Base-by-base conservation (phyloP, 2,888 invertebrate genomes). In the Rotaria sp. region DNA sequence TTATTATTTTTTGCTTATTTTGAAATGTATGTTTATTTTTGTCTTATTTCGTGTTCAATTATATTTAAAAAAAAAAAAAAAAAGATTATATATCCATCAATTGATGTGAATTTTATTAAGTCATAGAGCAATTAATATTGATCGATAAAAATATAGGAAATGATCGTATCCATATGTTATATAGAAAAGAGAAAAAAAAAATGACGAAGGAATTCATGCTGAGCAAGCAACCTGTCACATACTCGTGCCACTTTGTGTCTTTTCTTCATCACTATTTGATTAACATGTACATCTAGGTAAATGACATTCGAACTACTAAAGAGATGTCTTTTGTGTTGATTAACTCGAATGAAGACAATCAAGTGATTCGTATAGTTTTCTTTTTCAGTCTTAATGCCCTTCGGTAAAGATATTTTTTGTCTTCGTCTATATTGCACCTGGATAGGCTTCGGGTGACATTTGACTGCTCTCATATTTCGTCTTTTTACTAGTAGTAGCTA, bases 241-340 rank as follows among this genome's bases (percentile, higher is more conserved):
- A 35, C 67, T 67, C 67, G 67, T 67, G 67, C 67, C 67, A 67
- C 67, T 67, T 67, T 67, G 67, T 67, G 67, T 67, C 67, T 67
- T 67, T 67, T 67, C 67, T 67, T 67, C 67, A 67, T 67, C 67
- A 67, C 67, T 67, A 67, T 67, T 67, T 67, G 67, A 67, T 67
- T 67, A 67, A 67, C 30, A 67, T 67, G 67, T 35, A 67, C 35
- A 67, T 67, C 67, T 35, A 67, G 18, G 67, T 67, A 67, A 59
- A 67, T 67, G 67, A 35, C 21, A 67, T 30, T 35, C 18, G 21
- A 67, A 67, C 35, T 67, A 67, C 35, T 67, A 30, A 35, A 67
- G 35, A 67, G 8, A 67, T 35, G 35, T 67, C 67, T 67, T 67
- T 67, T 67, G 67, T 67, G 67, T 67, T 67, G 67, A 67, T 67